Conservation (phyloP, 1,140 invertebrate genomes). For the Drosophila subobscura region DNA sequence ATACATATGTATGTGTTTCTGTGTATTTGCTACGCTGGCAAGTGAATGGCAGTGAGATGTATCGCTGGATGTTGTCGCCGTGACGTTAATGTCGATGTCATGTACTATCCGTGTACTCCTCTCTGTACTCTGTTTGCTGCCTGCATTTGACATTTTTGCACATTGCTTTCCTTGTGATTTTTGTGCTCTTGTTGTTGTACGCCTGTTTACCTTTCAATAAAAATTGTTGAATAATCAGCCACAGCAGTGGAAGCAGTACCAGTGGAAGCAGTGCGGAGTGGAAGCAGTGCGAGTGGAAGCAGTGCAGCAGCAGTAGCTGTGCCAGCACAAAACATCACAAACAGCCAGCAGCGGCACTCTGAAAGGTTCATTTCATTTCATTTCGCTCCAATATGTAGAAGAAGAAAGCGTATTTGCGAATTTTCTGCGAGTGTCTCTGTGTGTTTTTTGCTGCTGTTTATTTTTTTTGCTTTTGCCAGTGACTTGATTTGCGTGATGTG, state of each 20-base stretch:
- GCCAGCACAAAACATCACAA: no score
- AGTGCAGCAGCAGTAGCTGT: not conserved
- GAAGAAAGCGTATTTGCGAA: conserved; percentile 77
- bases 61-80: conserved; percentile 51
- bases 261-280: conserved; percentile 4
- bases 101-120: conserved; percentile 38
- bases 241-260: conserved; percentile 14
- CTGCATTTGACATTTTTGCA: conserved; percentile 80
- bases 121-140: conserved; percentile 14
- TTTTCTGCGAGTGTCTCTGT: conserved; percentile 30
- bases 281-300: conserved; percentile 13
- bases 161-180: conserved; percentile 74
- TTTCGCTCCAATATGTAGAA: conserved; percentile 33
- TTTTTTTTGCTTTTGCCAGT: conserved; percentile 10
- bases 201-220: conserved; percentile 78
- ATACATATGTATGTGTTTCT: not conserved
- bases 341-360: conserved; percentile 39
- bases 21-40: conserved; percentile 21
- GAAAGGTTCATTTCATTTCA: conserved; percentile 68
- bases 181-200: conserved; percentile 55
- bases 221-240: conserved; percentile 77
- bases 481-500: conserved; percentile 80
- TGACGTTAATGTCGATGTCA: conserved; percentile 76
- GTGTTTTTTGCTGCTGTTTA: not conserved
- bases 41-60: conserved; percentile 60